These are phyloP conservation scores for Sardina pilchardus DNA, from an alignment of 2,113 vertebrate genomes.

Conservation along the genomic window DNA sequence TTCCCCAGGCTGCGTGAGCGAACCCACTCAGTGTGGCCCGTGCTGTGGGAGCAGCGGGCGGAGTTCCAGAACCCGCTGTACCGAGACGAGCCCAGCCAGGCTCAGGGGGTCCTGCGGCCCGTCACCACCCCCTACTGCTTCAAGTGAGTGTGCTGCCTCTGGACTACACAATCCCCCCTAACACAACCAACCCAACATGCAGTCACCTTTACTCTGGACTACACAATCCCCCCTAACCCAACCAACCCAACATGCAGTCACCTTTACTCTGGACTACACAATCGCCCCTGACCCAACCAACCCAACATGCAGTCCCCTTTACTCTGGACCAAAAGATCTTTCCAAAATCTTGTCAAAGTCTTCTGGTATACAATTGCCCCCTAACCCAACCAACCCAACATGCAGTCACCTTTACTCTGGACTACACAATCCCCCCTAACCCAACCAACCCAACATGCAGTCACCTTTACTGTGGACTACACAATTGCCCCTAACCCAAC, in stretches of 20 bases:
- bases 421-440: neutral
- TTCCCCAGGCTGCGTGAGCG: constrained; percentile 81
- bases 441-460: neutral
- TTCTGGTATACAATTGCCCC: neutral
- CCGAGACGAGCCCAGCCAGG: constrained; percentile 79
- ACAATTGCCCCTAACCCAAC: neutral
- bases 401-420: neutral
- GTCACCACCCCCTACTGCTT: constrained; percentile 86
- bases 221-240: too few species aligned
- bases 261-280: too few species aligned
- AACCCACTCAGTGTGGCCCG: constrained; percentile 88
- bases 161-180: neutral
- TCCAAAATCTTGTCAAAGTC: too few species aligned
- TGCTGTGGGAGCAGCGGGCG: constrained; percentile 84
- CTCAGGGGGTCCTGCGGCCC: constrained; percentile 77
- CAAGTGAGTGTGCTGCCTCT: constrained; percentile 78
- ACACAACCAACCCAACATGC: neutral
- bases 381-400: neutral
- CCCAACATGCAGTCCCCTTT: too few species aligned
- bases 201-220: neutral
- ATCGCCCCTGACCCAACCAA: too few species aligned
- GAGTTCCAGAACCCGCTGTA: constrained; percentile 89
- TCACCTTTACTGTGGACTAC: neutral
- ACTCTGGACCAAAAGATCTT: too few species aligned
- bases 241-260: too few species aligned